A percentile compares a stretch with the other conserved stretches of the same genome.
Conservation (phyloP, 37 sponge, comb jelly and placozoan species). For the Diacarnus erythraeanus region DNA sequence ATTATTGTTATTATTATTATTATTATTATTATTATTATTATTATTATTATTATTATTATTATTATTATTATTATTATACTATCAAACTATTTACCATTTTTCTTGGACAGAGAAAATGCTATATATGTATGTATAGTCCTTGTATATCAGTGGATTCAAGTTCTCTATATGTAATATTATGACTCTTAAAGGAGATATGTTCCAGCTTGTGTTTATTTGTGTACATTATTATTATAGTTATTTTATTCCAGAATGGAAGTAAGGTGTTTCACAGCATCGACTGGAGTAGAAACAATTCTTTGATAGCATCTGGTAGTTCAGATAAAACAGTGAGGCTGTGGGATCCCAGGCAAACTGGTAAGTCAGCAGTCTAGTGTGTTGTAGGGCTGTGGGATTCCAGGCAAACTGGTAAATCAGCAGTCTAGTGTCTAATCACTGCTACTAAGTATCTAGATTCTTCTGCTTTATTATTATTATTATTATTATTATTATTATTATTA, state of each 20-base stretch:
- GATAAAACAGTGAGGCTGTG: slow-evolving; percentile 77
- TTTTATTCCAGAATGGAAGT: slow-evolving; percentile 71
- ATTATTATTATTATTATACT: too few relatives aligned
- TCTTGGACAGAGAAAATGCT: too few relatives aligned
- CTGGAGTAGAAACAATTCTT: background rate
- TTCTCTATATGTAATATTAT: too few relatives aligned
- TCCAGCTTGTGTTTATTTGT: too few relatives aligned
- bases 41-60: too few relatives aligned
- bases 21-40: too few relatives aligned
- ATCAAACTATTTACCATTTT: too few relatives aligned
- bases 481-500: background rate
- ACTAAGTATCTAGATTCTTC: background rate
- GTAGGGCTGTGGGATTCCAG: slow-evolving; percentile 37
- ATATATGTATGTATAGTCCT: too few relatives aligned
- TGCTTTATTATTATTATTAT: background rate
- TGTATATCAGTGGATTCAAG: too few relatives aligned
- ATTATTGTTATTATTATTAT: too few relatives aligned
- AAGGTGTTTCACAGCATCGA: slow-evolving; percentile 70
- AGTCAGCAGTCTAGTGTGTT: background rate
- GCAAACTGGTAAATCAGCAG: slow-evolving; percentile 10
- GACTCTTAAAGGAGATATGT: too few relatives aligned
- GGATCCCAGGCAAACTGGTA: slow-evolving; percentile 56
- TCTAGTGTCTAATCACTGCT: background rate
- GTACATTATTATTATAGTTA: too few relatives aligned
- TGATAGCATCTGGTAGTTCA: slow-evolving; percentile 78